phyloP scores from a whole-genome alignment of 2,113 vertebrate species.

The Tupaia chinensis region DNA sequence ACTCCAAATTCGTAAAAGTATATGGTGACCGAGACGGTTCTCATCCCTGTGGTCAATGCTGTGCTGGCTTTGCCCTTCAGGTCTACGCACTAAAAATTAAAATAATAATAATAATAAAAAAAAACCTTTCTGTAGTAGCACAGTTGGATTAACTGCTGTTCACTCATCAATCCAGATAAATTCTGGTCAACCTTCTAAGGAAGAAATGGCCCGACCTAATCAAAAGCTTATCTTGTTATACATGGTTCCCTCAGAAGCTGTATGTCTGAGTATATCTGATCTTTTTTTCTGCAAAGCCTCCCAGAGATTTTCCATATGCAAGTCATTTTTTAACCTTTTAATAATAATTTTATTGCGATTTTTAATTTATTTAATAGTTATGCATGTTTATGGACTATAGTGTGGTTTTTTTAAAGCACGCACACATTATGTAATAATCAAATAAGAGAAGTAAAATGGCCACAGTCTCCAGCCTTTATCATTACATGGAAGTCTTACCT shows the following conservation, averaged over 20 bases:
- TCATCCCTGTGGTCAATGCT: not conserved
- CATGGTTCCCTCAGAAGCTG: not conserved
- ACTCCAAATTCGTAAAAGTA: not conserved
- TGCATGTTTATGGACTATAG: too few species aligned
- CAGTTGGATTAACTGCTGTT: not conserved
- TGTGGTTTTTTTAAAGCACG: too few species aligned
- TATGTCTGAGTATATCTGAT: not conserved
- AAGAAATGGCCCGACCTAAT: not conserved
- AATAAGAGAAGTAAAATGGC: too few species aligned
- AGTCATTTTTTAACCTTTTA: not conserved
- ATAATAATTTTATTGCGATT: too few species aligned
- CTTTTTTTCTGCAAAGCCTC: not conserved
- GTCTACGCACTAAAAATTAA: not conserved
- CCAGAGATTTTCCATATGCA: not conserved
- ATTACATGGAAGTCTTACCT: not conserved
- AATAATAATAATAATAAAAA: not conserved
- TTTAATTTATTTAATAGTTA: too few species aligned
- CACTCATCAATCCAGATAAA: not conserved
- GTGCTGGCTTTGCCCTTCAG: not conserved
- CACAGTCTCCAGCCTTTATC: too few species aligned
- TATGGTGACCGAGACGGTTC: not conserved
- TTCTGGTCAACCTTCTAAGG: not conserved
- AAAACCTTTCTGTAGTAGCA: not conserved
- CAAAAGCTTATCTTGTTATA: not conserved
- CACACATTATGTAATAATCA: too few species aligned